These are phyloP conservation scores for Halyomorpha halys DNA, from an alignment of 1,140 invertebrate species.

Conservation along the genomic window DNA sequence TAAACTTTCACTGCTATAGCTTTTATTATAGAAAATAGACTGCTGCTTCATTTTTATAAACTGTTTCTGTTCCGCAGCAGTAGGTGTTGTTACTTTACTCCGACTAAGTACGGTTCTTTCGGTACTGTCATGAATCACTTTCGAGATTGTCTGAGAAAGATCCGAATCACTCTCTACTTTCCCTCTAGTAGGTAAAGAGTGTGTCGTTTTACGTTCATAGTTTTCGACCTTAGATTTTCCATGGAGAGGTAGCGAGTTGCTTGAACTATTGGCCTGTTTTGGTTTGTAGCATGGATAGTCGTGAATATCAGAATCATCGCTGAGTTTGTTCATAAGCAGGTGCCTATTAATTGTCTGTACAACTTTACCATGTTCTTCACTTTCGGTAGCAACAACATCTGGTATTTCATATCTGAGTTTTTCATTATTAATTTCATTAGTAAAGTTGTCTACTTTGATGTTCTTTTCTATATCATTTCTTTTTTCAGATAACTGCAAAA, in stretches of 20 bases:
- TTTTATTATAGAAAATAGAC: conserved; percentile 7
- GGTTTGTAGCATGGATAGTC: conserved; percentile 19
- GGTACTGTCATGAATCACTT: neutral
- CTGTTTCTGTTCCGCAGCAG: conserved; percentile 24
- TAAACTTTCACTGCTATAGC: conserved; percentile 8
- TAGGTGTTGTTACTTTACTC: neutral
- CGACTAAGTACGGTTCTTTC: neutral
- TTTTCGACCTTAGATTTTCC: conserved; percentile 10
- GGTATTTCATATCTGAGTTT: neutral
- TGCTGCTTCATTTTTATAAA: conserved; percentile 17
- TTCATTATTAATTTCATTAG: neutral
- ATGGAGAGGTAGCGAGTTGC: conserved; percentile 29
- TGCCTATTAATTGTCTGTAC: conserved; percentile 37
- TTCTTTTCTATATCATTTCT: neutral
- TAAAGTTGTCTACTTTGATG: neutral
- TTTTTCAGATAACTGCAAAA: neutral
- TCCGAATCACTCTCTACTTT: conserved; percentile 12
- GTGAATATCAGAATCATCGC: conserved; percentile 20
- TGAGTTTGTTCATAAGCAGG: conserved; percentile 30
- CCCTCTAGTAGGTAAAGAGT: conserved; percentile 11
- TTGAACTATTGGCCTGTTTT: conserved; percentile 31
- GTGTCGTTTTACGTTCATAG: neutral
- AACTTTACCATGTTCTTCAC: conserved; percentile 31
- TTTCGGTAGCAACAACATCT: neutral
- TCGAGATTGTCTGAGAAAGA: conserved; percentile 18